Percentiles rank a stretch among this genome's conserved stretches.
Evolutionary conservation across 1,140 invertebrate species (phyloP).

Genomic region (Drosophila simulans): DNA sequence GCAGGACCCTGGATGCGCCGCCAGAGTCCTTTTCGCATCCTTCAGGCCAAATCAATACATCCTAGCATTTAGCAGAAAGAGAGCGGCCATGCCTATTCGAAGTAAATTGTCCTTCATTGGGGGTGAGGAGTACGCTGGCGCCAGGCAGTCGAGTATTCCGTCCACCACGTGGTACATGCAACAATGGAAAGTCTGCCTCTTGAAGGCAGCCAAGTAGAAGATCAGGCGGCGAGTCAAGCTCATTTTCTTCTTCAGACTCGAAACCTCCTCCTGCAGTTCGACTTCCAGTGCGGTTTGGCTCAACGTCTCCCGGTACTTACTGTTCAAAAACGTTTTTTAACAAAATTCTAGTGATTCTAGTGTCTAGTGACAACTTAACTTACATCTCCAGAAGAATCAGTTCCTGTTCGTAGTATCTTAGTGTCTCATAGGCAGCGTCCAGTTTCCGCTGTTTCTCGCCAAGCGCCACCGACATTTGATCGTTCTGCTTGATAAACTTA

Average conservation of each 20-base stretch:
- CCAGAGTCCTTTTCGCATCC: too few relatives aligned
- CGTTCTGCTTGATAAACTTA: not conserved
- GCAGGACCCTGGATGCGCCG: too few relatives aligned
- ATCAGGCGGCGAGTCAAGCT: not conserved
- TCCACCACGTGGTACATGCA: conserved; percentile 6
- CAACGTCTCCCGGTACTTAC: not conserved
- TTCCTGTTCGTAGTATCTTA: not conserved
- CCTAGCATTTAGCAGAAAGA: not conserved
- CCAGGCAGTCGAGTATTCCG: not conserved
- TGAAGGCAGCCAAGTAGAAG: not conserved
- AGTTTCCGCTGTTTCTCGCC: conserved; percentile 1
- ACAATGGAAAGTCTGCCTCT: not conserved
- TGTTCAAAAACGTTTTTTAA: not conserved
- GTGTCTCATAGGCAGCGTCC: conserved; percentile 3
- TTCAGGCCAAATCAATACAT: not conserved
- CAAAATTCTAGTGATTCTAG: not conserved
- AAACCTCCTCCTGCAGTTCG: not conserved
- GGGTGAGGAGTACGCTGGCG: not conserved
- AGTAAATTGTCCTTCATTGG: conserved; percentile 1
- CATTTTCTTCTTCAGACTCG: not conserved
- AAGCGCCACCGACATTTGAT: conserved; percentile 5
- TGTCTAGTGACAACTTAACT: not conserved
- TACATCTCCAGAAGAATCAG: not conserved
- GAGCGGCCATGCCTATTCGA: not conserved
- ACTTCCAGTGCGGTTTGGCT: not conserved